These are phyloP conservation scores for Thumatha senex DNA, from an alignment of 2,888 invertebrate species.

Conservation along the genomic window DNA sequence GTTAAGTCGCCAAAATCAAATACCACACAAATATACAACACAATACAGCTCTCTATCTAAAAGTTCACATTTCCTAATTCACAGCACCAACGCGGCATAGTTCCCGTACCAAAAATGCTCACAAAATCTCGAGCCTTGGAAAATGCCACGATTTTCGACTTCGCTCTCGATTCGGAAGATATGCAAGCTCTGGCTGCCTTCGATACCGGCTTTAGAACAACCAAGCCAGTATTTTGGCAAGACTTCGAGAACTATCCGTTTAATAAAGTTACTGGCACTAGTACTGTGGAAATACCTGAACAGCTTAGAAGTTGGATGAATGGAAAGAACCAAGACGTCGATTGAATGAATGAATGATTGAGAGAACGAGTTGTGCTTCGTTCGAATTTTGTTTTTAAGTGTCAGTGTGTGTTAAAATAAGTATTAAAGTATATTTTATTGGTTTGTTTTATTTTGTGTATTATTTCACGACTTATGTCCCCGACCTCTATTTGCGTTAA, in stretches of 20 bases:
- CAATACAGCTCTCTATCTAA: no score
- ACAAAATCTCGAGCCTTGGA: conserved; percentile 56
- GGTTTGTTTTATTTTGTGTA: no score
- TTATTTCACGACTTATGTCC: no score
- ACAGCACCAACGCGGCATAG: conserved; percentile 63
- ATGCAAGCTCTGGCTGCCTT: conserved; percentile 49
- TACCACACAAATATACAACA: no score
- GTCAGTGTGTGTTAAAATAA: no score
- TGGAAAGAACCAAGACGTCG: conserved; percentile 30
- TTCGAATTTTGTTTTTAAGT: no score
- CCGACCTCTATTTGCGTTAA: no score
- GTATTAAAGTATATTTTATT: no score
- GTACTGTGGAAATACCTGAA: conserved; percentile 16
- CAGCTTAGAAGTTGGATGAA: conserved; percentile 25
- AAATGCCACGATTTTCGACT: conserved; percentile 69
- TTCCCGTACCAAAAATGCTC: conserved; percentile 60
- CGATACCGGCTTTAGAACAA: conserved; percentile 57
- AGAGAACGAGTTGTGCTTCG: no score
- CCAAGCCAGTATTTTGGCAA: conserved; percentile 51
- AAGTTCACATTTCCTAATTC: not conserved
- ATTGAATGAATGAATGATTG: conserved; percentile 11
- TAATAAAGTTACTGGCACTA: conserved; percentile 11
- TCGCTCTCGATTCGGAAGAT: conserved; percentile 51
- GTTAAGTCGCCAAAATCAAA: no score
- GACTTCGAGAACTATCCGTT: conserved; percentile 39